Percentiles rank a stretch among this genome's conserved stretches.
Evolutionary conservation across 1,140 invertebrate species (phyloP).

Genomic region (Chlorops oryzae): DNA sequence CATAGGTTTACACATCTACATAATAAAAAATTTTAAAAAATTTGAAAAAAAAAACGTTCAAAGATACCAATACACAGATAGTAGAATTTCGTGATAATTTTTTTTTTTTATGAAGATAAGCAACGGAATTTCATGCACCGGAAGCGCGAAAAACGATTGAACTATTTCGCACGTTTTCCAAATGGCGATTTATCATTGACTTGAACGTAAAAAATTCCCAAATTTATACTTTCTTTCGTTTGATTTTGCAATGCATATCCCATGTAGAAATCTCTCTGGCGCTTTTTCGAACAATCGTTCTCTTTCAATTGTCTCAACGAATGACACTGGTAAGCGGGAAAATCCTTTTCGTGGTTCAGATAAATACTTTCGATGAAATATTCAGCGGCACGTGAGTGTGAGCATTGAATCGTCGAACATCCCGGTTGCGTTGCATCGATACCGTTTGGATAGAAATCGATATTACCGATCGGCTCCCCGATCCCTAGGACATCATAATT

Average conservation of each 20-base stretch:
- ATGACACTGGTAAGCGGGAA: conserved; percentile 13
- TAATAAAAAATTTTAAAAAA: too few species aligned
- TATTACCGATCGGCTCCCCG: conserved; percentile 47
- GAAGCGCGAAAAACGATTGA: too few species aligned
- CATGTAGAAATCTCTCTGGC: too few species aligned
- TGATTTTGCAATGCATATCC: too few species aligned
- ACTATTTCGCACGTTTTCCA: neutral
- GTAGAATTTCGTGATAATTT: too few species aligned
- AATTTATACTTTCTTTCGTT: too few species aligned
- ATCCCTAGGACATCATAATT: conserved; percentile 58
- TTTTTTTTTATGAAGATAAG: neutral
- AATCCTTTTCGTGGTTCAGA: conserved; percentile 15
- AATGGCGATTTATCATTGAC: neutral
- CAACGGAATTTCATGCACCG: too few species aligned
- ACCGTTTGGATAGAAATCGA: conserved; percentile 62
- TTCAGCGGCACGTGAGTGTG: conserved; percentile 54
- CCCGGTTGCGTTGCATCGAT: conserved; percentile 36
- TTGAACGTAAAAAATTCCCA: neutral
- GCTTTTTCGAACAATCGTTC: neutral
- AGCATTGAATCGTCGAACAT: conserved; percentile 53
- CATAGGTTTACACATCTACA: neutral
- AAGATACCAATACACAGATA: too few species aligned
- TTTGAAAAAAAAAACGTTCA: too few species aligned
- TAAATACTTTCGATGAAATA: conserved; percentile 54
- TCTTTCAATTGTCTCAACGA: conserved; percentile 9